Percentiles rank a stretch among this genome's conserved stretches.
These are phyloP conservation scores for Nymphalis io DNA, from an alignment of 1,140 invertebrate genomes.

Conservation along the genomic window DNA sequence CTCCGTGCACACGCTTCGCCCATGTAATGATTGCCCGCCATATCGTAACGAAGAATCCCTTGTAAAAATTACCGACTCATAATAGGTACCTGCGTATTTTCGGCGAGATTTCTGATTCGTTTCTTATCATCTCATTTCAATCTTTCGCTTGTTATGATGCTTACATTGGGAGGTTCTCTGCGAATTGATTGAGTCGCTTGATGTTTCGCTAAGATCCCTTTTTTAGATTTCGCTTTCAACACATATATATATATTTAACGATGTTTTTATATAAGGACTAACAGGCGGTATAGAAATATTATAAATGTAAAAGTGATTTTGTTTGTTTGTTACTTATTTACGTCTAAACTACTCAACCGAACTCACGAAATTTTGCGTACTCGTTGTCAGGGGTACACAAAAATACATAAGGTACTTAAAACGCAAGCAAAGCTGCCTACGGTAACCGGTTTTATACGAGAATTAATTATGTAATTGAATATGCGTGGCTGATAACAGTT, in stretches of 20 bases:
- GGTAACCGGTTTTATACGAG: background rate
- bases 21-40: slow-evolving; percentile 71
- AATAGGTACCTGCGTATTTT: slow-evolving; percentile 71
- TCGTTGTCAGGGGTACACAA: too few species aligned
- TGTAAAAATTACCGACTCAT: slow-evolving; percentile 74
- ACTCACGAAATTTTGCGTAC: too few species aligned
- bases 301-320: too few species aligned
- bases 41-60: slow-evolving; percentile 73
- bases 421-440: too few species aligned
- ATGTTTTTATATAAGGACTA: background rate
- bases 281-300: too few species aligned
- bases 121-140: slow-evolving; percentile 74
- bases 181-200: slow-evolving; percentile 61
- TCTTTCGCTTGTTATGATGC: slow-evolving; percentile 75
- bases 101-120: slow-evolving; percentile 73
- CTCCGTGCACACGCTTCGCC: slow-evolving; percentile 51
- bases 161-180: slow-evolving; percentile 49
- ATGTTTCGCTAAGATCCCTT: slow-evolving; percentile 48
- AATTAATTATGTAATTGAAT: slow-evolving; percentile 32
- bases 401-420: too few species aligned
- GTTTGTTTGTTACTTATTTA: too few species aligned
- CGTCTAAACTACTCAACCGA: too few species aligned
- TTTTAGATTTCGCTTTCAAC: slow-evolving; percentile 34
- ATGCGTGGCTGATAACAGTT: slow-evolving; percentile 38
- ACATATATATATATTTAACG: background rate